Percentiles rank a stretch among this genome's conserved stretches.
Conservation (phyloP, 2,797 vertebrate species). For the Parauchenoglanis ngamensis region DNA sequence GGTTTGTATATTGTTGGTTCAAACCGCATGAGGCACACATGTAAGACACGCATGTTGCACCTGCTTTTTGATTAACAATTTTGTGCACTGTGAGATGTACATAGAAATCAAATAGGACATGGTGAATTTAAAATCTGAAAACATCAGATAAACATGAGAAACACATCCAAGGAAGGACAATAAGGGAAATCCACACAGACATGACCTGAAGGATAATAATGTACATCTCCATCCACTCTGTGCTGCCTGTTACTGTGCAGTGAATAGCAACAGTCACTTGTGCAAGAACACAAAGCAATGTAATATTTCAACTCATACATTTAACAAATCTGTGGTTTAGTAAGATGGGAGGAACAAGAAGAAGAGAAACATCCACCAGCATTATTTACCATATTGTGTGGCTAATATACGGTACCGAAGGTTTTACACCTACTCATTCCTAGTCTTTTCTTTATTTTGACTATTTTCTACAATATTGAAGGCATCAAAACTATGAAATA, state of each 20-base stretch:
- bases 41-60: constrained; percentile 50
- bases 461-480: too few relatives aligned
- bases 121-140: constrained; percentile 41
- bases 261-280: constrained; percentile 37
- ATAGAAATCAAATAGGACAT: constrained; percentile 49
- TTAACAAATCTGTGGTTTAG: constrained; percentile 30
- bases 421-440: too few relatives aligned
- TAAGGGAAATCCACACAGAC: constrained; percentile 51
- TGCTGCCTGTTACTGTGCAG: constrained; percentile 6
- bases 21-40: constrained; percentile 37
- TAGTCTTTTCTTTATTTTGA: too few relatives aligned
- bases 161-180: constrained; percentile 43
- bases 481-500: too few relatives aligned
- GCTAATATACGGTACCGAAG: neutral
- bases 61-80: constrained; percentile 59
- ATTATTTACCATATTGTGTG: constrained; percentile 41
- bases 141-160: constrained; percentile 52
- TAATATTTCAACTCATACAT: constrained; percentile 25
- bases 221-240: constrained; percentile 26
- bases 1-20: constrained; percentile 25
- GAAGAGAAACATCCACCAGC: constrained; percentile 32
- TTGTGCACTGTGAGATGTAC: constrained; percentile 43
- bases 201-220: constrained; percentile 51
- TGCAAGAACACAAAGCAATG: constrained; percentile 34
- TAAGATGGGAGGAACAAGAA: neutral